A percentile compares a stretch with the other conserved stretches of the same genome.
phyloP scores from a whole-genome alignment of 2,888 invertebrate species.

The Erpobdella octoculata region DNA sequence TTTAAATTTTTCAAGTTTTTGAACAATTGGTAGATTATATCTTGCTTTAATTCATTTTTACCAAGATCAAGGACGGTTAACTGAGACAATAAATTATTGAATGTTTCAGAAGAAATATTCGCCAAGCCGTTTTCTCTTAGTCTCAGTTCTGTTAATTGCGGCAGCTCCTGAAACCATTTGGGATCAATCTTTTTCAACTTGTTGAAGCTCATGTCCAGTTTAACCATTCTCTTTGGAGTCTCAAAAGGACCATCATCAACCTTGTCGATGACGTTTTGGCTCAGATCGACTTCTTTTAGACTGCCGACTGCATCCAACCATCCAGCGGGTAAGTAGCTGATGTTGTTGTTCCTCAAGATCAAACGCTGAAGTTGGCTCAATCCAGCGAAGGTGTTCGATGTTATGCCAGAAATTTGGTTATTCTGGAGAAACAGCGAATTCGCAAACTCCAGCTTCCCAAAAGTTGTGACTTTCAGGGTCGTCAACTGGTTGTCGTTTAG shows the following conservation, averaged over 20 bases:
- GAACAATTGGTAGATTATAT: background rate
- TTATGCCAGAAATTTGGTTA: constrained; percentile 6
- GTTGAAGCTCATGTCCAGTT: constrained; percentile 16
- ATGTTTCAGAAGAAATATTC: background rate
- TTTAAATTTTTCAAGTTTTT: constrained; percentile 4
- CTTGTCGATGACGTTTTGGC: background rate
- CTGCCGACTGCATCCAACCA: constrained; percentile 20
- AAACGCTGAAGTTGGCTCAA: constrained; percentile 7
- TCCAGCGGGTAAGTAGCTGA: background rate
- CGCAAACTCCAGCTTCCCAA: constrained; percentile 6
- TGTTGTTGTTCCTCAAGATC: constrained; percentile 14
- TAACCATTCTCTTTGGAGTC: background rate
- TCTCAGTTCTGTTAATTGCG: background rate
- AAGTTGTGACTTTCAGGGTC: background rate
- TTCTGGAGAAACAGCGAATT: background rate
- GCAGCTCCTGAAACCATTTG: constrained; percentile 14
- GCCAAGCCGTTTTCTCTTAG: constrained; percentile 8
- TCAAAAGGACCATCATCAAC: constrained; percentile 15
- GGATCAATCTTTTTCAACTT: background rate
- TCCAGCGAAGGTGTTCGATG: background rate
- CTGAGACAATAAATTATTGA: background rate
- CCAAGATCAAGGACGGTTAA: constrained; percentile 6
- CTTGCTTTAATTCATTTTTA: constrained; percentile 4
- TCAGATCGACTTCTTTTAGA: constrained; percentile 7
- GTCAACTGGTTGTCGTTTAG: constrained; percentile 15